Base-by-base conservation (phyloP, 2,113 vertebrate species). In the Myrmecobius fasciatus region DNA sequence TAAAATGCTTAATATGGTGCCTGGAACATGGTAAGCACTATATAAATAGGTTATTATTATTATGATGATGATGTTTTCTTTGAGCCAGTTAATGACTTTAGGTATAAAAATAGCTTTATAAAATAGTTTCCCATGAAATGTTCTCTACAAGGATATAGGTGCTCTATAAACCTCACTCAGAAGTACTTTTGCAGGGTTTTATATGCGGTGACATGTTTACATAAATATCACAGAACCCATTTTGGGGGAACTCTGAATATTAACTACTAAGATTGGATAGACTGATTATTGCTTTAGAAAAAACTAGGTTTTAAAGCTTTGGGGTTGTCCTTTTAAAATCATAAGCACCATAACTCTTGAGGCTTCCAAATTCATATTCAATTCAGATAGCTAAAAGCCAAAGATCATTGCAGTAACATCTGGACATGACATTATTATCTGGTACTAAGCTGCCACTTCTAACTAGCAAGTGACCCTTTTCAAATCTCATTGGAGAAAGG, bases 341-440 rank as follows among this genome's bases (percentile, higher is more conserved):
- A 10, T n/a, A 28, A 52, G n/a, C 52, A 52, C 52, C 10, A 90
- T 1, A 52, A 83, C 54, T 88, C 52, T 60, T 47, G 52, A 52
- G 48, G 47, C 24, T 48, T 60, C 56, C 36, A 25, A 92, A 43
- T 92, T 54, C 25, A 10, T 92, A 93, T 90, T 93, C 24, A 90
- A 56, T n/a, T 93, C 24, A 89, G 75, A 88, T 83, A 91, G n/a
- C 52, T 88, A 91, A 93, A 90, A 91, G 53, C 53, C 90, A 92
- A 94, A 25, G n/a, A 52, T 26, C 92, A 88, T 88, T 36, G 28
- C 56, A 47, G 46, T 56, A 93, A 92, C 28, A 52, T 52, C 88
- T 43, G 92, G 93, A 96, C 52, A 48, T 52, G 52, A 83, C 28
- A 49, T 89, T 95, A 48, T 96, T 91, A 90, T 90, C 94, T 93